Conservation (phyloP, 2,113 vertebrate genomes). For the Aegypius monachus region DNA sequence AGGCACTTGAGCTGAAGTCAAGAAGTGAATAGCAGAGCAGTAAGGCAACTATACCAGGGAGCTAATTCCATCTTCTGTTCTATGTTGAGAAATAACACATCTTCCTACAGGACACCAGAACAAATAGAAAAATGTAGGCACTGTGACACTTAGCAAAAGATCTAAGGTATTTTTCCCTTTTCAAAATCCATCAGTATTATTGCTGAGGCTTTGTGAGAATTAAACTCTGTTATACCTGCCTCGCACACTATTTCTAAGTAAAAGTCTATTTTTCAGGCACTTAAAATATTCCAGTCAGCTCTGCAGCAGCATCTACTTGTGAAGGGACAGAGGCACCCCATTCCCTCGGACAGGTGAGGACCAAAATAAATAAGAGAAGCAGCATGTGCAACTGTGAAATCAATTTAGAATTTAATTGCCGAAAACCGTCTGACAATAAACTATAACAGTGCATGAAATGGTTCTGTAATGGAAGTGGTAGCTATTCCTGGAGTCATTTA, state of each 20-base stretch:
- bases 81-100: neutral
- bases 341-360: conserved; percentile 45
- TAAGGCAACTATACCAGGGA: neutral
- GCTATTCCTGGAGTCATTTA: conserved; percentile 45
- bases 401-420: conserved; percentile 67
- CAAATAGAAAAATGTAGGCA: conserved; percentile 11
- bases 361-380: conserved; percentile 50
- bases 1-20: conserved; percentile 24
- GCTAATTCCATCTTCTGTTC: conserved; percentile 25
- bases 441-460: conserved; percentile 58
- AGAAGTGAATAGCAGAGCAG: conserved; percentile 8
- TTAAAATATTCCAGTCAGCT: conserved; percentile 11
- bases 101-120: conserved; percentile 29
- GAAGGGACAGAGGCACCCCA: neutral
- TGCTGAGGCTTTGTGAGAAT: conserved; percentile 11
- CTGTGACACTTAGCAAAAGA: neutral
- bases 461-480: conserved; percentile 51
- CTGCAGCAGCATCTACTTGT: neutral
- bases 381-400: conserved; percentile 47
- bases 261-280: conserved; percentile 36
- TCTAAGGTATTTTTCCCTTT: neutral
- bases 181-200: conserved; percentile 39
- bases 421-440: conserved; percentile 51
- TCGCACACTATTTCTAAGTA: neutral
- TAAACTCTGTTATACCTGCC: conserved; percentile 28